A percentile compares a stretch with the other conserved stretches of the same genome.
Evolutionary conservation across 1,140 invertebrate genomes (phyloP).

Genomic region (Drosophila kohkoa): DNA sequence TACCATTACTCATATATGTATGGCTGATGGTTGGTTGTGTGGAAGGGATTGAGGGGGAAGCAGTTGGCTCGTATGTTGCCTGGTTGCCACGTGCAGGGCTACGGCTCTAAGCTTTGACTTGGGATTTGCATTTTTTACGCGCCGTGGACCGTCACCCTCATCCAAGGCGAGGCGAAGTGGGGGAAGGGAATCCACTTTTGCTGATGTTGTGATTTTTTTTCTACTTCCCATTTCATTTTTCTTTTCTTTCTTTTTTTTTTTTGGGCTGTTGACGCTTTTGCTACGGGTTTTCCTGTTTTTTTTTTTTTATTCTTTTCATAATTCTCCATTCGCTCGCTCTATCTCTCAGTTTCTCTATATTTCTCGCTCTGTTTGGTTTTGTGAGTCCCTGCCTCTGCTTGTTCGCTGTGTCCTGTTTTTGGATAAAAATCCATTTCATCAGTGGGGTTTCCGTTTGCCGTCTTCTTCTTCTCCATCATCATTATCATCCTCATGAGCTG

Average conservation of each 20-base stretch:
- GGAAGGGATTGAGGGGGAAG: background rate
- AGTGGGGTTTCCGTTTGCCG: constrained; percentile 65
- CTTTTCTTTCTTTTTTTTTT: background rate
- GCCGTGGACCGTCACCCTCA: constrained; percentile 47
- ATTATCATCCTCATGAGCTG: constrained; percentile 32
- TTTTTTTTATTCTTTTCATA: constrained; percentile 43
- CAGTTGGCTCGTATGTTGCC: constrained; percentile 57
- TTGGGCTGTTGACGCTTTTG: constrained; percentile 55
- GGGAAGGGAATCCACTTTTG: constrained; percentile 64
- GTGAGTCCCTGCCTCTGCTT: constrained; percentile 24
- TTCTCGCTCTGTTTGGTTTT: constrained; percentile 13
- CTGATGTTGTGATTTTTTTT: constrained; percentile 72
- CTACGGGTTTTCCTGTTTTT: constrained; percentile 50
- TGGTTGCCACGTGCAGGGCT: constrained; percentile 69
- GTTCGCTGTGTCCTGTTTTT: constrained; percentile 71
- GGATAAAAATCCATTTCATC: constrained; percentile 83
- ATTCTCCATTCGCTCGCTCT: constrained; percentile 34
- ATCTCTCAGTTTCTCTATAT: constrained; percentile 10
- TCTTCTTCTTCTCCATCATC: background rate
- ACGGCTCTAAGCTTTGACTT: constrained; percentile 80
- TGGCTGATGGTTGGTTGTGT: constrained; percentile 12
- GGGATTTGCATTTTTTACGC: constrained; percentile 82
- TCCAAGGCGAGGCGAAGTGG: background rate
- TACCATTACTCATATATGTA: constrained; percentile 62
- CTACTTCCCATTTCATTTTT: constrained; percentile 12